A percentile compares a stretch with the other conserved stretches of the same genome.
phyloP scores from a whole-genome alignment of 2,888 invertebrate genomes.

The Podabrus alpinus region DNA sequence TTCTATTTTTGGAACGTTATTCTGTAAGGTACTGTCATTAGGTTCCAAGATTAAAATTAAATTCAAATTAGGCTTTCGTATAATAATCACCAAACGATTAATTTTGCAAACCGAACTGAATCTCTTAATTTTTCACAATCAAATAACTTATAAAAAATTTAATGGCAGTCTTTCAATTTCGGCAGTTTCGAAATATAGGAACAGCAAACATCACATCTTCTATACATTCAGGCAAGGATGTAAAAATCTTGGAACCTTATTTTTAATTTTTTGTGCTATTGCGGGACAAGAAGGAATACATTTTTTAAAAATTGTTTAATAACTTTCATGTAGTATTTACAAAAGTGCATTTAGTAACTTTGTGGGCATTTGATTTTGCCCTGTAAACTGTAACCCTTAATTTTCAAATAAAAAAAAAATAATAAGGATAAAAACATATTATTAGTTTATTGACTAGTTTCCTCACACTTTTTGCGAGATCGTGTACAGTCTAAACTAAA shows the following conservation, averaged over 20 bases:
- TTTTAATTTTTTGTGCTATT: slow-evolving; percentile 39
- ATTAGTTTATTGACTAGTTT: slow-evolving; percentile 56
- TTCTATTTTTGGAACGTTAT: slow-evolving; percentile 39
- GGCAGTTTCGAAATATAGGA: slow-evolving; percentile 54
- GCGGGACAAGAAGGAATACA: slow-evolving; percentile 52
- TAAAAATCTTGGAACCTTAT: slow-evolving; percentile 48
- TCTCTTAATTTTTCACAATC: slow-evolving; percentile 37
- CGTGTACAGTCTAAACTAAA: slow-evolving; percentile 51
- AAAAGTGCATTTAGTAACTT: slow-evolving; percentile 31
- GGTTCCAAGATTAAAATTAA: slow-evolving; percentile 48
- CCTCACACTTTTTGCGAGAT: slow-evolving; percentile 55
- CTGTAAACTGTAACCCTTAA: slow-evolving; percentile 41
- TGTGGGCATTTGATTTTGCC: slow-evolving; percentile 26
- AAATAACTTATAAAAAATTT: slow-evolving; percentile 45
- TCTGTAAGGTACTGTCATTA: slow-evolving; percentile 47
- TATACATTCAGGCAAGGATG: slow-evolving; percentile 42
- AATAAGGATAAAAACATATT: slow-evolving; percentile 38
- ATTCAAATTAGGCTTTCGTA: slow-evolving; percentile 39
- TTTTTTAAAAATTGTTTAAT: slow-evolving; percentile 30
- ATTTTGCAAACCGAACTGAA: slow-evolving; percentile 53
- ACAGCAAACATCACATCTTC: slow-evolving; percentile 54
- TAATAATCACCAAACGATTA: slow-evolving; percentile 52
- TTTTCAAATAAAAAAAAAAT: slow-evolving; percentile 40
- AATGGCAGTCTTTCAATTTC: slow-evolving; percentile 57
- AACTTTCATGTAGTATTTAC: slow-evolving; percentile 31